Evolutionary conservation across 2,113 vertebrate species (phyloP).

Genomic region (Marmota flaviventris): DNA sequence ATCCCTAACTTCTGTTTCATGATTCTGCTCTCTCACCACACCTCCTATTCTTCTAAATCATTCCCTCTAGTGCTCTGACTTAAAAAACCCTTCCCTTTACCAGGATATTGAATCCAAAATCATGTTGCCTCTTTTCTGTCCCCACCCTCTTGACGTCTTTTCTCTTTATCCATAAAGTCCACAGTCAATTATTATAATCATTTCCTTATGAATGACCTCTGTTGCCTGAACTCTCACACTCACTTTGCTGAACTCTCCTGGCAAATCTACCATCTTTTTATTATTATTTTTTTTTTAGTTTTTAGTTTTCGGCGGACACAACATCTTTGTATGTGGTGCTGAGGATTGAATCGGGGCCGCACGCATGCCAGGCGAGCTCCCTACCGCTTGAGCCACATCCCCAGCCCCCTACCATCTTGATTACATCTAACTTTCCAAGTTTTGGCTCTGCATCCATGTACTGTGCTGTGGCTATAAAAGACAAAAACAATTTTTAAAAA

Average conservation of each 20-base stretch:
- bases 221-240: not conserved
- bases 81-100: not conserved
- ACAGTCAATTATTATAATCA: not conserved
- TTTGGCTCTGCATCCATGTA: not conserved
- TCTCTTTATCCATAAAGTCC: not conserved
- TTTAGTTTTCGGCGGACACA: too few species aligned
- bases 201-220: not conserved
- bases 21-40: not conserved
- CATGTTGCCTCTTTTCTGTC: not conserved
- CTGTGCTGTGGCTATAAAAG: not conserved
- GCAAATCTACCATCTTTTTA: not conserved
- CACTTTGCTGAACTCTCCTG: not conserved
- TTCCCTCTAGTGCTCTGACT: not conserved
- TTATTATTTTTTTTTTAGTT: too few species aligned
- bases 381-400: too few species aligned
- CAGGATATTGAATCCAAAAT: not conserved
- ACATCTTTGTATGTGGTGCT: too few species aligned
- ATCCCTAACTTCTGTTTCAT: not conserved
- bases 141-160: not conserved
- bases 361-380: too few species aligned
- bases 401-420: not conserved
- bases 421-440: constrained; percentile 15
- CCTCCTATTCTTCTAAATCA: not conserved
- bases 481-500: not conserved
- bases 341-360: too few species aligned